Base-by-base conservation (phyloP, 2,113 vertebrate species). In the Nyctereutes procyonoides region DNA sequence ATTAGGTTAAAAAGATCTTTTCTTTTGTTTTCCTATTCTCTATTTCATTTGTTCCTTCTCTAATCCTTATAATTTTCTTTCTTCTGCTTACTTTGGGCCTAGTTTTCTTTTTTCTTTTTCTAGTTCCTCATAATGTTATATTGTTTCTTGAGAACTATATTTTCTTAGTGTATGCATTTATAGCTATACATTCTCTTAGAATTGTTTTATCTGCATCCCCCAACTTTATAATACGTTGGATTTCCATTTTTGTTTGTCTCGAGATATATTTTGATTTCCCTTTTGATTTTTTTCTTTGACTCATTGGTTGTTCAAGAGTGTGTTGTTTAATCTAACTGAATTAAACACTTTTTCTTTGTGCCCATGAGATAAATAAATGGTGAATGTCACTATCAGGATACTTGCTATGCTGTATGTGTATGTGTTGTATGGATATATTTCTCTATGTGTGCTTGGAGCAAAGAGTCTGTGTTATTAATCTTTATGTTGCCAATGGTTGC, bases 381-480 rank as follows among this genome's bases (percentile, higher is more conserved):
- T 55, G 55, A 71, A 1, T 15, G 11, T 48, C 3, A 22, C 43
- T 15, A 0, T 14, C 32, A 16, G 14, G 48, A 15, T 4, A 43
- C 19, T 81, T 80, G 6, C 62, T 76, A 2, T 43, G 1, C 43
- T 26, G 8, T n/a, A 28, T 17, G 6, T 76, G n/a, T 19, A 0
- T 51, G 11, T 56, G 16, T 56, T 38, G 9, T 74, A 38, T 92
- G 30, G 28, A 35, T 67, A 5, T 17, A 2, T 73, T 87, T 93
- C 90, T 79, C n/a, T 63, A 0, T 30, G 30, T 79, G 15, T 77
- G 43, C 32, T 32, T 15, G 55, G 8, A 26, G 5, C 38, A 62
- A n/a, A 69, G 51, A 58, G 65, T 84, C 35, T 76, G 2, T 84
- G 24, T 85, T 56, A 11, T 56, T 82, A 48, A 82, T 82, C 3